phyloP scores from a whole-genome alignment of 2,797 vertebrate species.

The Monodelphis domestica region DNA sequence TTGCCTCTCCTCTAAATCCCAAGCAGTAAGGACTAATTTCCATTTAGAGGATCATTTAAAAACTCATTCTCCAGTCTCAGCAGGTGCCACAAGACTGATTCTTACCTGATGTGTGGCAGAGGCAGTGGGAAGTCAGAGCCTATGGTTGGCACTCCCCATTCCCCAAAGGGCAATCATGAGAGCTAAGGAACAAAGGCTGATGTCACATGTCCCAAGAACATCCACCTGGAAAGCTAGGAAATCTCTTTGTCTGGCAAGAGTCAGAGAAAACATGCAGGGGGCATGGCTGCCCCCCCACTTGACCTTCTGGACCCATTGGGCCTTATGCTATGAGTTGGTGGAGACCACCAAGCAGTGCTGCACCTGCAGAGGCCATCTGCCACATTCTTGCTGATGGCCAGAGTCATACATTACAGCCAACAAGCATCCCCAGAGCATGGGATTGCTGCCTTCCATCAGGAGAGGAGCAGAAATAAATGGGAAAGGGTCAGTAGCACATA shows the following conservation, averaged over 20 bases:
- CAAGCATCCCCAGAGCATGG: conserved; percentile 42
- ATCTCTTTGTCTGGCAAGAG: not conserved
- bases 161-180: not conserved
- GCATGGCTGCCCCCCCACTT: not conserved
- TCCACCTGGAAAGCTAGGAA: not conserved
- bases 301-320: conserved; percentile 48
- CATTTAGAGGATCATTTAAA: conserved; percentile 38
- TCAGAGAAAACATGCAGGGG: not conserved
- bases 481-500: not conserved
- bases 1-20: conserved; percentile 2
- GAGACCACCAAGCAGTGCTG: not conserved
- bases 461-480: not conserved
- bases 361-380: conserved; percentile 68
- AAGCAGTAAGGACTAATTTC: conserved; percentile 12
- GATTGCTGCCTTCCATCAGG: conserved; percentile 5
- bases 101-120: not conserved
- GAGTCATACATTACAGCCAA: conserved; percentile 58
- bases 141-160: not conserved
- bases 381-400: conserved; percentile 15
- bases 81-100: not conserved
- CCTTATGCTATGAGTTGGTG: not conserved
- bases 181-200: not conserved
- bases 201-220: not conserved
- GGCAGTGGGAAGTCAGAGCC: not conserved
- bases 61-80: conserved; percentile 25